A percentile compares a stretch with the other conserved stretches of the same genome.
These are phyloP conservation scores for Parnassius orleans DNA, from an alignment of 2,888 invertebrate genomes.

Conservation along the genomic window DNA sequence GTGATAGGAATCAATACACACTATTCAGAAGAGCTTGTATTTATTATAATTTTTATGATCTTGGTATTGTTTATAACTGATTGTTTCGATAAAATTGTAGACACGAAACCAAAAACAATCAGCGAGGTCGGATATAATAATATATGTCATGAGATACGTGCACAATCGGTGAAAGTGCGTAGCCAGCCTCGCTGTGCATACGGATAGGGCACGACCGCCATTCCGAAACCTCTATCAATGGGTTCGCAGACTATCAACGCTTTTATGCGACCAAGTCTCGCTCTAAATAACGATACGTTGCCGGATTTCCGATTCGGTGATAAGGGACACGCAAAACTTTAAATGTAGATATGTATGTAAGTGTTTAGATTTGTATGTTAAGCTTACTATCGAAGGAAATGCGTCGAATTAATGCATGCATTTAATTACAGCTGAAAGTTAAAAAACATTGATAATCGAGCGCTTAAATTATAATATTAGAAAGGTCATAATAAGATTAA, in stretches of 20 bases:
- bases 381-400: not conserved
- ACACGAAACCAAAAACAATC: conserved; percentile 25
- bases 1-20: too few species aligned
- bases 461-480: too few species aligned
- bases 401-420: not conserved
- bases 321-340: not conserved
- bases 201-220: conserved; percentile 52
- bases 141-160: conserved; percentile 60
- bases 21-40: too few species aligned
- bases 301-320: conserved; percentile 66
- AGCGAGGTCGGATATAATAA: conserved; percentile 39
- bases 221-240: conserved; percentile 59
- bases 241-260: conserved; percentile 60
- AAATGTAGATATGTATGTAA: conserved; percentile 13
- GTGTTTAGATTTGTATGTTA: not conserved
- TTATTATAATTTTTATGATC: too few species aligned
- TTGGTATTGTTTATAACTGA: too few species aligned
- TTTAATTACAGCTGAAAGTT: conserved; percentile 3
- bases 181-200: conserved; percentile 33
- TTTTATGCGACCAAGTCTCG: conserved; percentile 65
- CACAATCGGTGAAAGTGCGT: conserved; percentile 67
- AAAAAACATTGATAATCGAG: conserved; percentile 2
- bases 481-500: too few species aligned
- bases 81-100: conserved; percentile 11
- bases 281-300: conserved; percentile 67